These are phyloP conservation scores for Neocloeon triangulifer DNA, from an alignment of 1,140 invertebrate species.

Conservation along the genomic window DNA sequence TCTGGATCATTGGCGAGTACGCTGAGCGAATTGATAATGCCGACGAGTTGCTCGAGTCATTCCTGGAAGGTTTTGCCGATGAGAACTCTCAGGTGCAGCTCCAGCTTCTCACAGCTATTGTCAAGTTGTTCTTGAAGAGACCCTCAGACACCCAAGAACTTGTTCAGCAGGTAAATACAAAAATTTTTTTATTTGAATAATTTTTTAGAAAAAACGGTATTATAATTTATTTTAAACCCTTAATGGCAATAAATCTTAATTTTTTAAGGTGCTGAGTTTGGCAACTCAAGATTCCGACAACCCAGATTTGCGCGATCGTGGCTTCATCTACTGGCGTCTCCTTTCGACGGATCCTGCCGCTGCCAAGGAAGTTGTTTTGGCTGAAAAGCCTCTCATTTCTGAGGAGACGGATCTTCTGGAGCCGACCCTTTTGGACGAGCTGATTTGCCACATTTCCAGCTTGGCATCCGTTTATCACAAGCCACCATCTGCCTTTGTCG, in stretches of 20 bases:
- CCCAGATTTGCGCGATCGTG: conserved; percentile 92
- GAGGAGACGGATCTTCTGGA: conserved; percentile 98
- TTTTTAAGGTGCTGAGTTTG: conserved; percentile 55
- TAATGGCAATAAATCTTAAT: not conserved
- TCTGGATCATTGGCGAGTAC: conserved; percentile 99
- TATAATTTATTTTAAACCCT: not conserved
- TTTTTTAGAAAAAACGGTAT: not conserved
- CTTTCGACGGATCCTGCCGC: conserved; percentile 95
- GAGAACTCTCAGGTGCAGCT: conserved; percentile 98
- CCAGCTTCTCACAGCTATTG: conserved; percentile 90
- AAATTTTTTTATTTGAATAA: not conserved
- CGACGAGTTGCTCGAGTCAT: conserved; percentile 93
- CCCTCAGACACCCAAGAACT: conserved; percentile 96
- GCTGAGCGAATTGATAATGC: conserved; percentile 99
- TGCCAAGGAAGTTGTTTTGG: conserved; percentile 97
- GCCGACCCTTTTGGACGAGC: conserved; percentile 90
- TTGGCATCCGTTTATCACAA: conserved; percentile 99
- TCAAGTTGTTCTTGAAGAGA: conserved; percentile 94
- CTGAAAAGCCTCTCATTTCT: conserved; percentile 96
- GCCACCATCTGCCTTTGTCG: conserved; percentile 95
- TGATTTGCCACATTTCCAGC: conserved; percentile 97
- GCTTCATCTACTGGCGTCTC: conserved; percentile 98
- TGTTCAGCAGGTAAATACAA: conserved; percentile 45
- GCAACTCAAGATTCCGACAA: conserved; percentile 99
- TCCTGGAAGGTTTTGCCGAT: conserved; percentile 98